Percentiles rank a stretch among this genome's conserved stretches.
Conservation (phyloP, 1,140 invertebrate genomes). For the Proctacanthus coquilletti region DNA sequence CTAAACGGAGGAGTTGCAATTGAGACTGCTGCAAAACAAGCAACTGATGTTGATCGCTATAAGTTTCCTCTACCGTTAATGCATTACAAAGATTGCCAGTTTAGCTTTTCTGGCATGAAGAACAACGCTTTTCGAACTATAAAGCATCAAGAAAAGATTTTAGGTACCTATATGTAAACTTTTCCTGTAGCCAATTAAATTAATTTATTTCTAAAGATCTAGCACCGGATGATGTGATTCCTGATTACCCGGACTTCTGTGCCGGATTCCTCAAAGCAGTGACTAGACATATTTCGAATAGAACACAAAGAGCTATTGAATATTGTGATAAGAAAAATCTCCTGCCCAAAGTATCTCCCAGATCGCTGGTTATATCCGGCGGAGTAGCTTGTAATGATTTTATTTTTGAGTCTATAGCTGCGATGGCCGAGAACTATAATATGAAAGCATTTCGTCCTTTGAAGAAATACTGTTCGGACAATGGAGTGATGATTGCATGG, state of each 20-base stretch:
- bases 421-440: conserved; percentile 47
- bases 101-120: conserved; percentile 69
- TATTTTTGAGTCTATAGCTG: conserved; percentile 49
- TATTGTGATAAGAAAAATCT: conserved; percentile 48
- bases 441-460: conserved; percentile 61
- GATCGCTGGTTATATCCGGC: conserved; percentile 71
- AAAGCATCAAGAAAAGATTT: conserved; percentile 8
- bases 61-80: conserved; percentile 44
- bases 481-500: conserved; percentile 99
- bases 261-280: conserved; percentile 63
- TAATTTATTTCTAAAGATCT: conserved; percentile 8
- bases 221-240: conserved; percentile 51
- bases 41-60: conserved; percentile 45
- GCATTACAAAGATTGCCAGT: conserved; percentile 56
- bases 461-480: conserved; percentile 84
- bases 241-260: conserved; percentile 70
- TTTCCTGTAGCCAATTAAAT: not conserved
- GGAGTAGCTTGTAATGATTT: conserved; percentile 90
- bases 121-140: conserved; percentile 37
- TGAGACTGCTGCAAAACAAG: conserved; percentile 58
- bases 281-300: conserved; percentile 63
- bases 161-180: not conserved
- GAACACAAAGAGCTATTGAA: conserved; percentile 67
- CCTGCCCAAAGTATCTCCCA: conserved; percentile 32
- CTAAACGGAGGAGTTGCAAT: conserved; percentile 73